Percentiles rank a stretch among this genome's conserved stretches.
These are phyloP conservation scores for Eupeodes luniger DNA, from an alignment of 2,888 invertebrate genomes.

Conservation along the genomic window DNA sequence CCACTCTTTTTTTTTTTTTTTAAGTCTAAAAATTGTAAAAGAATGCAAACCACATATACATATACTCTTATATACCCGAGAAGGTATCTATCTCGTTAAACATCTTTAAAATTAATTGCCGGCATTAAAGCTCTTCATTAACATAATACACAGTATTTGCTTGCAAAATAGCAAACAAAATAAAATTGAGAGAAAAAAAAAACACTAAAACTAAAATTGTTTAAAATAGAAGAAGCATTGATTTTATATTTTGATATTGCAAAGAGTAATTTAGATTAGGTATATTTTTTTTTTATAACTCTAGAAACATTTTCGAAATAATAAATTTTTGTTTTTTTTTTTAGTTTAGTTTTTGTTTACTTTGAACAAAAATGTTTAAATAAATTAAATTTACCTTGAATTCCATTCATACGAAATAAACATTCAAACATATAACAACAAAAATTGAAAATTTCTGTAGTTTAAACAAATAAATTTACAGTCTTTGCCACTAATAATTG, in stretches of 20 bases:
- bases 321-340: background rate
- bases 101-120: slow-evolving; percentile 75
- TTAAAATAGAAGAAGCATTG: background rate
- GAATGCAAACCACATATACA: background rate
- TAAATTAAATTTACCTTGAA: slow-evolving; percentile 58
- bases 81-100: slow-evolving; percentile 57
- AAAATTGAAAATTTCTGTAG: background rate
- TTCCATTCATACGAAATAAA: slow-evolving; percentile 26
- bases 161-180: slow-evolving; percentile 44
- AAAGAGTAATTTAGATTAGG: background rate
- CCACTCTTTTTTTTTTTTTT: slow-evolving; percentile 18
- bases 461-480: slow-evolving; percentile 1
- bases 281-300: background rate
- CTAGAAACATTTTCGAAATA: slow-evolving; percentile 11
- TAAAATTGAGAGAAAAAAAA: slow-evolving; percentile 23
- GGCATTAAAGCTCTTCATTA: slow-evolving; percentile 74
- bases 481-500: background rate
- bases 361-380: slow-evolving; percentile 12
- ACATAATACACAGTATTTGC: slow-evolving; percentile 63
- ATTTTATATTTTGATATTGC: background rate
- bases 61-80: no score
- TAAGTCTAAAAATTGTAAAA: slow-evolving; percentile 35
- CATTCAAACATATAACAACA: background rate
- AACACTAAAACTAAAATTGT: slow-evolving; percentile 18
- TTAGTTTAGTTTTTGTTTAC: slow-evolving; percentile 10